Percentiles rank a stretch among this genome's conserved stretches.
These are phyloP conservation scores for Petrophora chlorosata DNA, from an alignment of 2,888 invertebrate species.

Conservation along the genomic window DNA sequence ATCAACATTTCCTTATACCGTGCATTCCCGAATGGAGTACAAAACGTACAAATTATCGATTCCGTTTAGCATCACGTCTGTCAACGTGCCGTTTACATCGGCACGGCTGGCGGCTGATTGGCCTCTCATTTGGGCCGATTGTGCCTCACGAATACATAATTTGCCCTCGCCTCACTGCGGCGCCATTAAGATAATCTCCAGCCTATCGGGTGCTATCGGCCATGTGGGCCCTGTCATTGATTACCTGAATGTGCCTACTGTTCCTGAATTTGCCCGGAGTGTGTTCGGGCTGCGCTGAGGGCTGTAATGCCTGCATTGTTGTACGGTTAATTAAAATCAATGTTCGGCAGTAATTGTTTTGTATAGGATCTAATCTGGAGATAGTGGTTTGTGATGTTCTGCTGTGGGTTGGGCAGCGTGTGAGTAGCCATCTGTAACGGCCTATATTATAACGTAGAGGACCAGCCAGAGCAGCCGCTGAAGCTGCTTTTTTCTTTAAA, in stretches of 20 bases:
- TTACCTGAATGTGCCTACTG: conserved; percentile 41
- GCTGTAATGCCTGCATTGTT: conserved; percentile 17
- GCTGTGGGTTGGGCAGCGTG: too few relatives aligned
- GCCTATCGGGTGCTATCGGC: conserved; percentile 43
- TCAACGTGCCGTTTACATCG: conserved; percentile 60
- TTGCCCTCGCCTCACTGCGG: conserved; percentile 58
- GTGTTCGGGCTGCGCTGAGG: conserved; percentile 7
- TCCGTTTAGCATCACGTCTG: conserved; percentile 64
- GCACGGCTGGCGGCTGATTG: conserved; percentile 68
- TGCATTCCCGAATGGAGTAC: conserved; percentile 21
- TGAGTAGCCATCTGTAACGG: too few relatives aligned
- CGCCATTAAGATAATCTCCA: conserved; percentile 76
- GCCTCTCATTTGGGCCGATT: conserved; percentile 79
- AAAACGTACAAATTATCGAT: conserved; percentile 58
- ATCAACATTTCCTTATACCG: not conserved
- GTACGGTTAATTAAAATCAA: conserved; percentile 34
- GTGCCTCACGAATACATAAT: conserved; percentile 78
- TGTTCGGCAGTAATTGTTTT: conserved; percentile 16
- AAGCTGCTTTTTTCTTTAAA: too few relatives aligned
- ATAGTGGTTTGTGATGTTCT: conserved; percentile 2
- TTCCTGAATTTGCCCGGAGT: conserved; percentile 3
- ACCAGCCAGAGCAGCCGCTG: too few relatives aligned
- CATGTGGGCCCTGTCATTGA: conserved; percentile 59
- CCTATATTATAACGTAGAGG: too few relatives aligned
- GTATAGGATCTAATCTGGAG: conserved; percentile 1